These are phyloP conservation scores for Julus scandinavius DNA, from an alignment of 2,888 invertebrate species.

Conservation along the genomic window DNA sequence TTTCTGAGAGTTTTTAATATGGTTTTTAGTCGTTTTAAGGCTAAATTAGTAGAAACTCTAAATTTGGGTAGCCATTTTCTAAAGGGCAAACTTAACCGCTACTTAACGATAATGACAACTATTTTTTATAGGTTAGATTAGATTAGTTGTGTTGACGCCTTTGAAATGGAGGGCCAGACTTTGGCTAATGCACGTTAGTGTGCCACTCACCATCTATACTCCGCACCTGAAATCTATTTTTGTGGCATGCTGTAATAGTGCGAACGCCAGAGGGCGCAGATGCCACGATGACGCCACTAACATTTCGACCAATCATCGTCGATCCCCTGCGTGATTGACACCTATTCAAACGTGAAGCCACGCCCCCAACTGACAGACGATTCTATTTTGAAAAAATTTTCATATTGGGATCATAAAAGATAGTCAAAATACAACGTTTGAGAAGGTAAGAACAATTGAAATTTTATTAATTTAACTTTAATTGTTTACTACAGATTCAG, in stretches of 20 bases:
- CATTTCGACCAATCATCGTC: neutral
- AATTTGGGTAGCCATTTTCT: no score
- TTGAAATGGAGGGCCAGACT: no score
- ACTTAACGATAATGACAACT: no score
- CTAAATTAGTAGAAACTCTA: no score
- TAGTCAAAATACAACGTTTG: neutral
- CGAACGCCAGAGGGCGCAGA: neutral
- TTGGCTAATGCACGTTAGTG: no score
- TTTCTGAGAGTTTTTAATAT: no score
- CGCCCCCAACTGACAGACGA: slow-evolving; percentile 39
- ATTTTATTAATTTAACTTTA: neutral
- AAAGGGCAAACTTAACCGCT: no score
- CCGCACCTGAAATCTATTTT: neutral
- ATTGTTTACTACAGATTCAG: neutral
- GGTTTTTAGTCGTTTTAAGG: no score
- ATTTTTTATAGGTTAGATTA: no score
- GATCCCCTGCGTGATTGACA: neutral
- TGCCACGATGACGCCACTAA: neutral
- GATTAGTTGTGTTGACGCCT: no score
- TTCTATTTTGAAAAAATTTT: slow-evolving; percentile 21
- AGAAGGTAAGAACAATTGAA: neutral
- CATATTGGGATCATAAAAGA: neutral
- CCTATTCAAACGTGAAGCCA: neutral
- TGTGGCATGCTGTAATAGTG: neutral
- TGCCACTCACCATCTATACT: no score